Conservation (phyloP, 2,888 invertebrate genomes). For the Linnaemya vulpina region DNA sequence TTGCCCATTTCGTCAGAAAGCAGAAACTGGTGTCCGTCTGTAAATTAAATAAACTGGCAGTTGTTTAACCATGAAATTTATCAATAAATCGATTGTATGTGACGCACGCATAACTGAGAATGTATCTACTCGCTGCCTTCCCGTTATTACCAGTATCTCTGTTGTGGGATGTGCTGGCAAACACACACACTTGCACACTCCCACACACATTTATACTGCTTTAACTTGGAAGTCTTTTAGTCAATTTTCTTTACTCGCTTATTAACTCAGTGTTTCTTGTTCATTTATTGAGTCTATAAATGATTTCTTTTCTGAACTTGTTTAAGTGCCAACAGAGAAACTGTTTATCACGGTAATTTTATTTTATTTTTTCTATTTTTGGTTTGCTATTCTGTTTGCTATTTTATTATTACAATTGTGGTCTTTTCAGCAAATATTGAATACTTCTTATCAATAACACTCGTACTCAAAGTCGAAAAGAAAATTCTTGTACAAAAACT, state of each 20-base stretch:
- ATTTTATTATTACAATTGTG: constrained; percentile 9
- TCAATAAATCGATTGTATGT: constrained; percentile 66
- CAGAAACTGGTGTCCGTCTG: background rate
- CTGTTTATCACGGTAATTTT: constrained; percentile 45
- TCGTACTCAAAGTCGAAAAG: background rate
- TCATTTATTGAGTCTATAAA: constrained; percentile 25
- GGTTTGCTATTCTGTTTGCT: background rate
- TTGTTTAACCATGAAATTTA: constrained; percentile 62
- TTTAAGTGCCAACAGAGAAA: constrained; percentile 63
- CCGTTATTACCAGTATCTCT: background rate
- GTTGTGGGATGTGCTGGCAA: background rate
- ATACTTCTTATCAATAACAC: constrained; percentile 18
- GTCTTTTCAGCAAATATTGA: constrained; percentile 3
- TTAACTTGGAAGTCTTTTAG: background rate
- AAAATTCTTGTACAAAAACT: constrained; percentile 10
- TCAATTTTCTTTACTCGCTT: constrained; percentile 30
- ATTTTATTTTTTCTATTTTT: background rate
- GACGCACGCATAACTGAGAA: constrained; percentile 42
- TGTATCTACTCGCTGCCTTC: constrained; percentile 3
- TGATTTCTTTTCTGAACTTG: constrained; percentile 37
- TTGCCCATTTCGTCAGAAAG: background rate
- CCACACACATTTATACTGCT: background rate
- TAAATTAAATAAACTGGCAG: constrained; percentile 22
- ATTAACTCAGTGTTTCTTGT: constrained; percentile 12
- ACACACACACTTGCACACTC: background rate